Base-by-base conservation (phyloP, 2,888 invertebrate species). In the Chalcis sispes region DNA sequence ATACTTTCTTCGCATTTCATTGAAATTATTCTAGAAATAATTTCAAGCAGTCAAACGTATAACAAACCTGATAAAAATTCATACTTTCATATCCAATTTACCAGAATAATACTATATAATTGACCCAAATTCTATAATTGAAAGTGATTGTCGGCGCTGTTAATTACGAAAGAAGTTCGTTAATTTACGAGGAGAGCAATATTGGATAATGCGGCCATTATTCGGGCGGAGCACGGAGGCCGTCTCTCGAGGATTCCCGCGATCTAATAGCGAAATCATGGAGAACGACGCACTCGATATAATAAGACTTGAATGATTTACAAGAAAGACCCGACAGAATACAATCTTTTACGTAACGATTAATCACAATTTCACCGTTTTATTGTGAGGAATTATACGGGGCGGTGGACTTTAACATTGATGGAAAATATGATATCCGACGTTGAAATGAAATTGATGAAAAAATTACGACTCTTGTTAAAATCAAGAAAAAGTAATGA, bases 251-350 rank as follows among this genome's bases (percentile, higher is more conserved):
- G 69, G 42, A 46, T 23, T 20, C 36, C 15, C 27, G 36, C 58
- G 46, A 69, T 72, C 69, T 77, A 72, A 77, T 77, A 77, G 72
- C 72, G 54, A 69, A 77, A 77, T 77, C 77, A 72, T 72, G 72
- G 77, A 72, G 54, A 69, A 56, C 59, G 62, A 56, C 52, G 50
- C 20, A 8, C 3, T 48, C 10, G 58, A 65, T 72, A 72, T 69
- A 56, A 69, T 69, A 59, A 64, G 40, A 61, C 52, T 48, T 77
- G 69, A 77, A 77, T 77, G 69, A 77, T 77, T 77, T 77, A 77
- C 58, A 61, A 59, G 56, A 23, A 48, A 23, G n/a, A 7, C 50
- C 15, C 25, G 56, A 10, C 32, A 2, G 27, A 18, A 25, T 20
- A 20, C 15, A 15, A 52, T 54, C 36, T 36, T 50, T n/a, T n/a